A percentile compares a stretch with the other conserved stretches of the same genome.
Evolutionary conservation across 2,797 vertebrate genomes (phyloP).

Genomic region (Cossypha heuglini): DNA sequence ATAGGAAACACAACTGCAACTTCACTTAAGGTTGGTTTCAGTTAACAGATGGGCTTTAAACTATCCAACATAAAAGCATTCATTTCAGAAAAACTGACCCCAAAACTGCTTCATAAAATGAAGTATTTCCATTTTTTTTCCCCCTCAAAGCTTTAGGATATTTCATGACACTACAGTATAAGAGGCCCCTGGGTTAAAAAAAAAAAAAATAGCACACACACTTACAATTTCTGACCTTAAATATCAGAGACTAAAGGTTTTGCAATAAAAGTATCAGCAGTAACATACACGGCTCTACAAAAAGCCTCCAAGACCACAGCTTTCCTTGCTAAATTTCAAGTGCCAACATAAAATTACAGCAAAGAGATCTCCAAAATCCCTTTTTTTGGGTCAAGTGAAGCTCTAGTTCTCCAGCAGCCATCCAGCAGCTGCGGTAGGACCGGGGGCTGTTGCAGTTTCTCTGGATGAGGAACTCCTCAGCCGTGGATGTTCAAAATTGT

Average conservation of each 20-base stretch:
- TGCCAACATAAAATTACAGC: constrained; percentile 26
- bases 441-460: background rate
- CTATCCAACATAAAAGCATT: constrained; percentile 78
- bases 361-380: background rate
- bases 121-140: constrained; percentile 59
- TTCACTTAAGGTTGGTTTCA: constrained; percentile 74
- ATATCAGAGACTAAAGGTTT: constrained; percentile 68
- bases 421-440: background rate
- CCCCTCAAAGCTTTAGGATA: constrained; percentile 64
- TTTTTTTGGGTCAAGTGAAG: background rate
- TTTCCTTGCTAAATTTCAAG: constrained; percentile 40
- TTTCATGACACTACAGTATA: constrained; percentile 65
- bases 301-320: constrained; percentile 15
- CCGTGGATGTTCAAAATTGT: too few species aligned
- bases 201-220: background rate
- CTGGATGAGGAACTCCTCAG: background rate
- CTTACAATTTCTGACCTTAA: constrained; percentile 69
- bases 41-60: constrained; percentile 81
- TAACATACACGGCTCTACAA: constrained; percentile 32
- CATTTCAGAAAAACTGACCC: constrained; percentile 74
- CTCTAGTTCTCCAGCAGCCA: background rate
- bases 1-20: constrained; percentile 77
- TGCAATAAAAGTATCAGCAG: constrained; percentile 65
- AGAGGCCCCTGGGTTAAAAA: constrained; percentile 45
- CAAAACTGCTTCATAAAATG: constrained; percentile 79